Evolutionary conservation across 1,140 invertebrate genomes (phyloP), one percentile per base, ranked within the genome.

Genomic region (Conus betulinus): DNA sequence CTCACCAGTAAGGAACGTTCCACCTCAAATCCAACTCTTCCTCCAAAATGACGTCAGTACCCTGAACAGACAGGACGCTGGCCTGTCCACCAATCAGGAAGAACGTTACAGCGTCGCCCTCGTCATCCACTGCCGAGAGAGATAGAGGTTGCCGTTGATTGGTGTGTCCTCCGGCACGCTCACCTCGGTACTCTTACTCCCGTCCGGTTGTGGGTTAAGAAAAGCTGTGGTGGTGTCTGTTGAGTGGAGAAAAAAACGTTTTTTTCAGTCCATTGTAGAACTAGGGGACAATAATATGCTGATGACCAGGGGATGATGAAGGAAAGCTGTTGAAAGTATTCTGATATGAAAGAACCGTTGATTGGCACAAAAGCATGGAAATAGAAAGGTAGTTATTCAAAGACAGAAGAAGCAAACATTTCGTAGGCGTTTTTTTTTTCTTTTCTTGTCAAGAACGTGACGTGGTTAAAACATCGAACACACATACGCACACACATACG

Each of bases 51-150:
- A 84, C 82, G 20, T 84, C 82, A 63, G 0, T 67, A 7, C 57
- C 55, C 20, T 84, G 55, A 4, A 60, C 23, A 10, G 23, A 15
- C 27, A 84, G 51, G 3, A 67, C 10, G 20, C 55, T 39, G 25
- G 53, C 5, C 11, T 84, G 82, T 39, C 13, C 11, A 63, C 82
- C 82, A 84, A 84, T 39, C 27, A 63, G 39, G 13, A 7, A n/a
- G 53, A 84, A 84, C 82, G 82, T 84, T 84, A 84, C 82, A 84
- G 10, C n/a, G 27, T 84, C 82, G 7, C 27, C 82, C 27, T 84
- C 82, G 20, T 84, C 82, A 51, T 84, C 82, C 23, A 6, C 5
- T 7, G 82, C 82, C 57, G 53, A 60, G 8, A 84, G 55, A 23
- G 82, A 23, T 27, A 84, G 52, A 84, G 20, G 52, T 15, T 63